These are phyloP conservation scores for Fregata magnificens DNA, from an alignment of 2,113 vertebrate species.

Conservation along the genomic window DNA sequence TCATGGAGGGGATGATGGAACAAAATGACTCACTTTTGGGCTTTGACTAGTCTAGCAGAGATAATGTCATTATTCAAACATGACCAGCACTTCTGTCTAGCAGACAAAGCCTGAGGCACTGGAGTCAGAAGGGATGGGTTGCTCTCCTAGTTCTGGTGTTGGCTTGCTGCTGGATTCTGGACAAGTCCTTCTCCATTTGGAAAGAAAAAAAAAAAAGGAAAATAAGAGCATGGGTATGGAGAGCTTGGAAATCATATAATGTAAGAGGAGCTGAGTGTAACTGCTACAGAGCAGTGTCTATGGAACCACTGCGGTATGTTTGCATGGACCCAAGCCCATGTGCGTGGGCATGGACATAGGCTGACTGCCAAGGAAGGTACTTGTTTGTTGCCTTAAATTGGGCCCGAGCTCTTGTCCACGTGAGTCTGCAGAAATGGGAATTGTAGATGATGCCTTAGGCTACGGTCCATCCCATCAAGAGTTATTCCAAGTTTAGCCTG, in stretches of 20 bases:
- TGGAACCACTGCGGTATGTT: conserved; percentile 9
- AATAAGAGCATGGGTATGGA: neutral
- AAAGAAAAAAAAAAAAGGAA: conserved; percentile 13
- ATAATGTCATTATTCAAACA: conserved; percentile 6
- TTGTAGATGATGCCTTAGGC: conserved; percentile 10
- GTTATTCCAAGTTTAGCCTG: neutral
- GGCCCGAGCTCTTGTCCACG: neutral
- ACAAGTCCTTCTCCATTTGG: neutral
- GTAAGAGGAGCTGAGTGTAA: neutral
- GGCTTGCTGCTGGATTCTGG: neutral
- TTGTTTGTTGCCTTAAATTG: neutral
- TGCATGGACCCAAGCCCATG: conserved; percentile 1
- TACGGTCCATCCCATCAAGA: neutral
- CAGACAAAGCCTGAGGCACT: neutral
- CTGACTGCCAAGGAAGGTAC: conserved; percentile 7
- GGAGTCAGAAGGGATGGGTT: neutral
- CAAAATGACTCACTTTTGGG: neutral
- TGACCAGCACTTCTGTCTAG: neutral
- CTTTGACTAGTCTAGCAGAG: conserved; percentile 12
- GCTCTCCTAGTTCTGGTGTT: neutral
- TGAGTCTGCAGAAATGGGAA: neutral
- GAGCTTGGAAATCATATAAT: neutral
- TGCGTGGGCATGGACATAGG: neutral
- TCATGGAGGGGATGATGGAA: neutral
- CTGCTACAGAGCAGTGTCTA: neutral